These are phyloP conservation scores for Ditylenchus weischeri DNA, from an alignment of 2,888 invertebrate genomes.

Conservation along the genomic window DNA sequence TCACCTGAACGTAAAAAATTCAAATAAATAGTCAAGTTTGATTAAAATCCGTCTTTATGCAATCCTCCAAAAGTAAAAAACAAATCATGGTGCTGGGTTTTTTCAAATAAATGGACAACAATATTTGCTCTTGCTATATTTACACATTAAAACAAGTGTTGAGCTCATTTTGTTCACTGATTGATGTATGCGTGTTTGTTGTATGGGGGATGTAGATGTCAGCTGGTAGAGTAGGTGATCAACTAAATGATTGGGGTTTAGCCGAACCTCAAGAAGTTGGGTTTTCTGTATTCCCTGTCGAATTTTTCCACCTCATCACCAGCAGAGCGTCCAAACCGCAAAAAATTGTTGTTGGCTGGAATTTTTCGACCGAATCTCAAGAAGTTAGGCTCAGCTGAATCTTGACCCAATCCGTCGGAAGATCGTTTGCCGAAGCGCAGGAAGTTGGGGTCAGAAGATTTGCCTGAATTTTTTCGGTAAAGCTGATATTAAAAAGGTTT, in stretches of 20 bases:
- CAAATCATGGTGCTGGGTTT: constrained; percentile 45
- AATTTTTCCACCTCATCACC: constrained; percentile 33
- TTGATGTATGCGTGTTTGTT: background rate
- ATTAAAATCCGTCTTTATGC: constrained; percentile 30
- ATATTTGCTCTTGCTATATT: no score
- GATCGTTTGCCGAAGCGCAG: constrained; percentile 52
- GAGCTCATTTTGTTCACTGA: background rate
- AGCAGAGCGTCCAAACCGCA: constrained; percentile 51
- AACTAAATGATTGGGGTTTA: constrained; percentile 11
- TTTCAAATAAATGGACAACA: no score
- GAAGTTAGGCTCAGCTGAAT: constrained; percentile 46
- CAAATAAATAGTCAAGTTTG: background rate
- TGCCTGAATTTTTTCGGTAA: constrained; percentile 7
- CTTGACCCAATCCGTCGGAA: background rate
- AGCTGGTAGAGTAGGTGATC: background rate
- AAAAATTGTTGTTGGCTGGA: constrained; percentile 51
- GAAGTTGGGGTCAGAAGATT: constrained; percentile 51
- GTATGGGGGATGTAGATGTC: background rate
- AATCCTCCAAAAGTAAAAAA: constrained; percentile 34
- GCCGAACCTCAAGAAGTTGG: constrained; percentile 53
- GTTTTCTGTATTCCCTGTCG: constrained; percentile 48
- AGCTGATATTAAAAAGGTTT: no score
- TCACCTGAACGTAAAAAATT: no score
- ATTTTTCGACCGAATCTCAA: constrained; percentile 39
- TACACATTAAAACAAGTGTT: no score